Conservation (phyloP, 2,888 invertebrate species). For the Chymomyza fuscimana region DNA sequence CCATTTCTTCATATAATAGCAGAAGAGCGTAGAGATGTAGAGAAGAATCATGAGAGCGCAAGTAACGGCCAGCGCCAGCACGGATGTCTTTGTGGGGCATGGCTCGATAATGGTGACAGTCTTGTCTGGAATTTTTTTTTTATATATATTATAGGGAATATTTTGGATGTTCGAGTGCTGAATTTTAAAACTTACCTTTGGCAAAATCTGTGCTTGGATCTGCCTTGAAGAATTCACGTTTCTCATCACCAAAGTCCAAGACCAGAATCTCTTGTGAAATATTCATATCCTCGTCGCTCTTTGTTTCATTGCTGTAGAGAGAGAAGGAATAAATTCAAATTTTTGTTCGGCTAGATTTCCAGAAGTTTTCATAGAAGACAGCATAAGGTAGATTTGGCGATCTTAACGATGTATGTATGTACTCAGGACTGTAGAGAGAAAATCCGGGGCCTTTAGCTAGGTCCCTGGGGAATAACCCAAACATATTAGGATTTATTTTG, state of each 20-base stretch:
- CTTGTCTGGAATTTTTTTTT: slow-evolving; percentile 85
- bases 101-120: slow-evolving; percentile 94
- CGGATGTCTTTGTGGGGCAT: slow-evolving; percentile 94
- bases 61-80: slow-evolving; percentile 93
- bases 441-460: too few relatives aligned
- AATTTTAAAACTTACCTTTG: slow-evolving; percentile 83
- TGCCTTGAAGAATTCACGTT: slow-evolving; percentile 88
- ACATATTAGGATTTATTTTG: too few relatives aligned
- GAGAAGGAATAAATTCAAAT: background rate
- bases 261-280: slow-evolving; percentile 96
- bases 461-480: too few relatives aligned
- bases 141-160: too few relatives aligned
- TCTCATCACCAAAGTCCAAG: slow-evolving; percentile 95
- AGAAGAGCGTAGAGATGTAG: slow-evolving; percentile 94
- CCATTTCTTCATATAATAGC: slow-evolving; percentile 96
- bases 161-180: too few relatives aligned
- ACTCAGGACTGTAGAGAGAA: too few relatives aligned
- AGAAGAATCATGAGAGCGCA: slow-evolving; percentile 93
- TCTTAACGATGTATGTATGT: too few relatives aligned
- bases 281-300: slow-evolving; percentile 87
- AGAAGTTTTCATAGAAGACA: too few relatives aligned
- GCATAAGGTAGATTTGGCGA: too few relatives aligned
- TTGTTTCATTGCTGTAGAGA: slow-evolving; percentile 82
- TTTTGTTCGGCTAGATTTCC: too few relatives aligned
- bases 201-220: slow-evolving; percentile 88